These are phyloP conservation scores for Tetropium fuscum DNA, from an alignment of 2,888 invertebrate genomes.

Conservation along the genomic window DNA sequence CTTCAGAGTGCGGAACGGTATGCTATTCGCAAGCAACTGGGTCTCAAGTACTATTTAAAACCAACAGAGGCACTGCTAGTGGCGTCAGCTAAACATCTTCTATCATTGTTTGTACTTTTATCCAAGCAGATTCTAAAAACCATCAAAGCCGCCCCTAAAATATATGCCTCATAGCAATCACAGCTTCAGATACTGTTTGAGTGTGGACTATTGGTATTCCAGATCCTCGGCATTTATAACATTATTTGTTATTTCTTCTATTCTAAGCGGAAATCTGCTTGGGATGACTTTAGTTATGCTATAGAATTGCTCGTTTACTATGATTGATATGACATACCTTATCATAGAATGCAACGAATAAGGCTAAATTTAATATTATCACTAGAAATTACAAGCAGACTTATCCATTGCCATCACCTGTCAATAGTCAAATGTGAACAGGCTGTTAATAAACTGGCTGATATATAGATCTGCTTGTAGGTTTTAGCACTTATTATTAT, in stretches of 20 bases:
- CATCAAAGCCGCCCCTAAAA: background rate
- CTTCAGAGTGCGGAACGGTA: slow-evolving; percentile 65
- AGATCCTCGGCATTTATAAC: slow-evolving; percentile 51
- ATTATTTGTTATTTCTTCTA: slow-evolving; percentile 54
- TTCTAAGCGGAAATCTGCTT: slow-evolving; percentile 30
- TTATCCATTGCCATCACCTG: too few relatives aligned
- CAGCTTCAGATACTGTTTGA: slow-evolving; percentile 49
- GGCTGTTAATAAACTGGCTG: too few relatives aligned
- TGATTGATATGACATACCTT: too few relatives aligned
- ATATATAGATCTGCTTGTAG: too few relatives aligned
- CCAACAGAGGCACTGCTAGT: slow-evolving; percentile 56
- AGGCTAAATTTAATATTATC: too few relatives aligned
- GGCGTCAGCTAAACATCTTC: slow-evolving; percentile 10
- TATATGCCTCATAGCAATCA: slow-evolving; percentile 52
- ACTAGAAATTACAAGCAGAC: too few relatives aligned
- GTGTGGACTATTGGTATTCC: slow-evolving; percentile 48
- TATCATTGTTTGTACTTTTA: background rate
- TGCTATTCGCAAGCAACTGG: slow-evolving; percentile 66
- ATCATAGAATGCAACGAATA: too few relatives aligned
- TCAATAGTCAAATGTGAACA: too few relatives aligned
- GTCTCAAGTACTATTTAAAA: slow-evolving; percentile 66
- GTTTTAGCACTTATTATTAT: too few relatives aligned
- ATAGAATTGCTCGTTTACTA: background rate
- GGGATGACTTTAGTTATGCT: background rate
- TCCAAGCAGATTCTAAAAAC: background rate